Base-by-base conservation (phyloP, 2,797 vertebrate species). In the Cossypha caffra region DNA sequence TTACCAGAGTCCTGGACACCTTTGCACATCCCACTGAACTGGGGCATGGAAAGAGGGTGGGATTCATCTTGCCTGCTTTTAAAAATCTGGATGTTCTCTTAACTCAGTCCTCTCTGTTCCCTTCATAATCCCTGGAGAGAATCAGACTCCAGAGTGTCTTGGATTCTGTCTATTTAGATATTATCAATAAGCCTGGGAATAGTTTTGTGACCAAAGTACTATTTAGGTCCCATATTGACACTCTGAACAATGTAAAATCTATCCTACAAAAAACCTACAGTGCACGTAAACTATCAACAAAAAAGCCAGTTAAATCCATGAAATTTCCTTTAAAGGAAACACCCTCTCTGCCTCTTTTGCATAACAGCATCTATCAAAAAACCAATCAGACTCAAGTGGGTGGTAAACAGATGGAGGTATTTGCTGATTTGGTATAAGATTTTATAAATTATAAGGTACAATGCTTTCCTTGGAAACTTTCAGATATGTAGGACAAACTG, bases 401-500 rank as follows among this genome's bases (percentile, higher is more conserved):
- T 31, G 4, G n/a, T 47, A 31, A 93, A 63, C 4, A 8, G 3
- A 66, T 24, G 23, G 51, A 71, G 18, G 6, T 43, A 58, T 40
- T 81, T n/a, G 13, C 35, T 69, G 45, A 62, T 50, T 87, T 71
- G 24, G 33, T 38, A 2, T 12, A 51, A 40, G 47, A 68, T 42
- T 42, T 33, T 69, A 79, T 61, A 93, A 80, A 95, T 93, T 57
- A 90, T 45, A 94, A 90, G 40, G 62, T 66, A 51, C 55, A 88
- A 19, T 91, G 75, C 54, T 68, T 86, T n/a, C 25, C 33, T 43
- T 69, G 62, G 68, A 72, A 84, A 66, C 48, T 55, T 55, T 62
- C 52, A 68, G 23, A 24, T 62, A 37, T 42, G n/a, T 61, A 47
- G 84, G 79, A 96, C 72, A 95, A 95, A 96, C 62, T 63, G 57